Base-by-base conservation (phyloP, 2,797 vertebrate species). In the Huso huso region DNA sequence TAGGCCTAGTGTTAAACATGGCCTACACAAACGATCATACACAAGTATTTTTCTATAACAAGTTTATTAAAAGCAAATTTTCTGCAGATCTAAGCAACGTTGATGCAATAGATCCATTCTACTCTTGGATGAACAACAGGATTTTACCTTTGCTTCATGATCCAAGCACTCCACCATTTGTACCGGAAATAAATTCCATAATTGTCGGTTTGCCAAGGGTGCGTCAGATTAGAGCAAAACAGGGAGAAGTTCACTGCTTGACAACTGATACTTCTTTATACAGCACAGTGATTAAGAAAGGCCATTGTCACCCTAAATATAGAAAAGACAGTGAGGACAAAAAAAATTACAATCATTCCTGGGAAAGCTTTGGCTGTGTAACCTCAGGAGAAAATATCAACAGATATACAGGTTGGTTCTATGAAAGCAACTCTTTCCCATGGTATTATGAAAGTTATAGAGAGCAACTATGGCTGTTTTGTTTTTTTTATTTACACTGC, bases 151-250 rank as follows among this genome's bases (percentile, higher is more conserved):
- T 84, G 75, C 48, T 87, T n/a, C 84, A 88, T 71, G 78, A 77
- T 0, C 50, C 73, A 1, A 1, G 49, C 15, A 53, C 72, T 1
- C 80, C 81, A 0, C 69, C 67, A 0, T 83, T 81, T 60, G 72
- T 86, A 6, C 64, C 70, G 0, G 61, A 78, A 0, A 78, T 77
- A 23, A 69, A 76, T 10, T 86, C 81, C 49, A 77, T 71, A 51
- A 83, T 86, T 71, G 70, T 86, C 0, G 84, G 85, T 7, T 77
- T 87, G 55, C 84, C 85, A 0, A 72, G 74, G 53, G 80, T 86
- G 80, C 73, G 82, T 60, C 86, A 87, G 65, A 66, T 87, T 23
- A 74, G 84, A 13, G 84, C 79, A 0, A 71, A 66, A 37, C 53
- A 72, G 0, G 60, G 49, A 0, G 0, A 49, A 2, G 74, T 65